Base-by-base conservation (phyloP, 2,888 invertebrate species). In the Athalia circularis region DNA sequence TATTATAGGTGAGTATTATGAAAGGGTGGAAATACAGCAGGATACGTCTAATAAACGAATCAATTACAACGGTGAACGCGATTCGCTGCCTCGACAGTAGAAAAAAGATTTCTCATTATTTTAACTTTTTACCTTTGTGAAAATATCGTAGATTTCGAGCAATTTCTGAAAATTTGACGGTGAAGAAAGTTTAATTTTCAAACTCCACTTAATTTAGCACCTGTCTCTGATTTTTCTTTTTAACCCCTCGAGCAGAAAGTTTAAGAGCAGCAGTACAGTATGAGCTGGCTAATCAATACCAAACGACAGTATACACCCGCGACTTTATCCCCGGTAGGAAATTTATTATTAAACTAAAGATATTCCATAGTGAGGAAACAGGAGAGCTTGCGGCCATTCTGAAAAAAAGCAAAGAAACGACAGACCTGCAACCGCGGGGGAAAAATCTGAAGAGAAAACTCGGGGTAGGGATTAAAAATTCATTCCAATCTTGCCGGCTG, bases 401-500 rank as follows among this genome's bases (percentile, higher is more conserved):
- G 29, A 29, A 29, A 29, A 29, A 54, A 54, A 8, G 47, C 8
- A 65, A 8, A n/a, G 11, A 45, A 11, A 5, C 6, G 11, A n/a
- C 5, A n/a, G 0, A 29, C 8, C n/a, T 52, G 67, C 29, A 29
- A 29, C 29, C 29, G 68, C 15, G 50, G 48, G 52, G 50, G 54
- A 47, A 72, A 70, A 72, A 72, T 72, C 72, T 72, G 72, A 72
- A 4, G n/a, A 8, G 13, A 13, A 47, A 43, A 59, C 47, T 47
- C 45, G 13, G 45, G n/a, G 59, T 72, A 45, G 47, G 59, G 11
- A 59, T 72, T 72, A 72, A 72, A 72, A 59, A 72, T 72, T 72
- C 72, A 72, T 72, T 72, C 72, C 72, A 72, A 72, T 72, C 59
- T 72, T 52, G 47, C 57, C 72, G 59, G 59, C 47, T 45, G 72